phyloP scores from a whole-genome alignment of 2,797 vertebrate species.

The Enteromius anoplus region DNA sequence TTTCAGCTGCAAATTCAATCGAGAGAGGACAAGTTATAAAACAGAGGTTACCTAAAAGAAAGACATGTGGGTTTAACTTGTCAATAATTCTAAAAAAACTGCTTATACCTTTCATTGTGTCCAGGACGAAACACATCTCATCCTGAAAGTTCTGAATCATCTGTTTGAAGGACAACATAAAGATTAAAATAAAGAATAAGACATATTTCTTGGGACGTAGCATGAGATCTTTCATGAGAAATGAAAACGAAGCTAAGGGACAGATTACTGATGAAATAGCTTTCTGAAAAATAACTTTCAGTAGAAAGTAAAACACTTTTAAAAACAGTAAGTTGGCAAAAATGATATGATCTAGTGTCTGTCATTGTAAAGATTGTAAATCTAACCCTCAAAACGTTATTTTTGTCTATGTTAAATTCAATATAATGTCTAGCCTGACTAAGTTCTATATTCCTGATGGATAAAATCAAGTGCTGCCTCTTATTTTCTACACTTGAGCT shows the following conservation, averaged over 20 bases:
- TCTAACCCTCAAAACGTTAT: not conserved
- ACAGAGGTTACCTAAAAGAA: not conserved
- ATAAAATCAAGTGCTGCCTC: not conserved
- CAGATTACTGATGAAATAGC: not conserved
- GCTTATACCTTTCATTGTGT: slow-evolving; percentile 95
- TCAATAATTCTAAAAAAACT: not conserved
- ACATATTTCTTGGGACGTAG: not conserved
- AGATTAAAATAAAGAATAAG: not conserved
- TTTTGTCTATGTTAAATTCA: not conserved
- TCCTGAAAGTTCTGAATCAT: slow-evolving; percentile 99
- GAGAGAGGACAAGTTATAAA: slow-evolving; percentile 19
- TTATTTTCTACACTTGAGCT: not conserved
- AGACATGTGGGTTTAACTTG: not conserved
- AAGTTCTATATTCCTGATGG: not conserved
- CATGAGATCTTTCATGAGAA: not conserved
- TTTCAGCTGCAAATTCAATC: slow-evolving; percentile 82
- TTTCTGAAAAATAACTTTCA: not conserved
- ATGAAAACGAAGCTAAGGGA: not conserved
- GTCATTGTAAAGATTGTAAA: not conserved
- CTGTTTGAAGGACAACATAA: slow-evolving; percentile 69
- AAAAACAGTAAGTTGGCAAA: not conserved
- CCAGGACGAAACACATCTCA: slow-evolving; percentile 94
- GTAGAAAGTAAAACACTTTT: not conserved
- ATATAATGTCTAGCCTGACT: not conserved
- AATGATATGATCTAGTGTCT: not conserved